Evolutionary conservation across 1,140 invertebrate genomes (phyloP), one percentile per base, ranked within the genome.

Genomic region (Aethina tumida): DNA sequence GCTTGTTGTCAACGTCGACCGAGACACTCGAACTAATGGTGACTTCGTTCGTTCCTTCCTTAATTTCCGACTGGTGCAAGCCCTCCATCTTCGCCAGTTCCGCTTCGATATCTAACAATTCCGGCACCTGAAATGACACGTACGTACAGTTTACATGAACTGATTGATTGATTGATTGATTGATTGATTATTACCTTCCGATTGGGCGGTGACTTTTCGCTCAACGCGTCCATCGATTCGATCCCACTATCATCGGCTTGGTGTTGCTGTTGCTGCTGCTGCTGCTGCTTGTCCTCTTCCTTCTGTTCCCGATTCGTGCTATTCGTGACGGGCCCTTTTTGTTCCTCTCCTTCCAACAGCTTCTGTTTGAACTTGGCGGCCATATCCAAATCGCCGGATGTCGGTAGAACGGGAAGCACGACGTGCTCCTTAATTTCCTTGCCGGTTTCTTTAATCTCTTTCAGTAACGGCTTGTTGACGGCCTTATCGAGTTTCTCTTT

Each of bases 161-260:
- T n/a, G n/a, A n/a, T n/a, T n/a, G n/a, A n/a, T n/a, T n/a, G n/a
- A n/a, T n/a, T n/a, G n/a, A n/a, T n/a, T n/a, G n/a, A n/a, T n/a
- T n/a, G n/a, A n/a, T n/a, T n/a, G n/a, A n/a, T n/a, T n/a, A n/a
- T n/a, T n/a, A n/a, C n/a, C n/a, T n/a, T n/a, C 40, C 46, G 47
- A 29, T 49, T 49, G 9, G 87, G 88, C n/a, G n/a, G n/a, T 45
- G 84, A 89, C 57, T 93, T 93, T 54, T 93, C 88, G 14, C 86
- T 90, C 3, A 91, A 60, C 2, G 88, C 87, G 56, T 93, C 88
- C 87, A 91, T 90, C 4, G 85, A 90, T 58, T 93, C 88, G 12
- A 93, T 91, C 2, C 88, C 87, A 24, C 86, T 90, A 63, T 92
- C 88, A 60, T 93, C 88, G 37, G 5, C 45, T 43, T 5, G 47